phyloP scores from a whole-genome alignment of 2,888 invertebrate genomes.

The Uropetala carovei region DNA sequence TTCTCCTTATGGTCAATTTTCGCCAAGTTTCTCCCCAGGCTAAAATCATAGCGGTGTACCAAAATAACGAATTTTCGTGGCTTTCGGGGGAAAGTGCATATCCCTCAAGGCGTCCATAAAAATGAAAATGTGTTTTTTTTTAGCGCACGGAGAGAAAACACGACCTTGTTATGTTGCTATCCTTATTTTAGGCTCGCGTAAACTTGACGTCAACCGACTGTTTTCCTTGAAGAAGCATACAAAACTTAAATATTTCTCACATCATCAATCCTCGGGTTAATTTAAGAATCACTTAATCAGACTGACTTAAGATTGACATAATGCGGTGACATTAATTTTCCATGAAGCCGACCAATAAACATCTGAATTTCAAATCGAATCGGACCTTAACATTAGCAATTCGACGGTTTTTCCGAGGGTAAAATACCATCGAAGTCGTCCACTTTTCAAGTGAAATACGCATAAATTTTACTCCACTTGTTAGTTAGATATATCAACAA shows the following conservation, averaged over 20 bases:
- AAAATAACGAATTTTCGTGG: not conserved
- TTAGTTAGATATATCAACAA: too few relatives aligned
- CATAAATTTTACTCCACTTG: too few relatives aligned
- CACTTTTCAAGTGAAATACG: too few relatives aligned
- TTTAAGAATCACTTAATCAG: too few relatives aligned
- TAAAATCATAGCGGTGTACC: not conserved
- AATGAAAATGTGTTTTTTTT: conserved; percentile 14
- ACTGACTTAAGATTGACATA: too few relatives aligned
- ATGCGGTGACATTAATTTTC: too few relatives aligned
- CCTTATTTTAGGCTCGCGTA: not conserved
- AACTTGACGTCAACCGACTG: not conserved
- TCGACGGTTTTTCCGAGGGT: too few relatives aligned
- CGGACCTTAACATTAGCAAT: too few relatives aligned
- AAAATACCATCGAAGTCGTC: too few relatives aligned
- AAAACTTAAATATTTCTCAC: not conserved
- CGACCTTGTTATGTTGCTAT: not conserved
- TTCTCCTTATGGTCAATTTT: conserved; percentile 13
- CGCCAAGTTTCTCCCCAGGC: not conserved
- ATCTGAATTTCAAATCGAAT: too few relatives aligned
- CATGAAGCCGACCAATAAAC: too few relatives aligned
- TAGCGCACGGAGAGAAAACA: not conserved
- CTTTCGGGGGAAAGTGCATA: not conserved
- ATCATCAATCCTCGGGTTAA: not conserved
- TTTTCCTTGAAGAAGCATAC: not conserved
- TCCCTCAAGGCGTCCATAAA: not conserved